Percentiles rank a stretch among this genome's conserved stretches.
These are phyloP conservation scores for Gonatopus flavifemur DNA, from an alignment of 1,140 invertebrate genomes.

Conservation along the genomic window DNA sequence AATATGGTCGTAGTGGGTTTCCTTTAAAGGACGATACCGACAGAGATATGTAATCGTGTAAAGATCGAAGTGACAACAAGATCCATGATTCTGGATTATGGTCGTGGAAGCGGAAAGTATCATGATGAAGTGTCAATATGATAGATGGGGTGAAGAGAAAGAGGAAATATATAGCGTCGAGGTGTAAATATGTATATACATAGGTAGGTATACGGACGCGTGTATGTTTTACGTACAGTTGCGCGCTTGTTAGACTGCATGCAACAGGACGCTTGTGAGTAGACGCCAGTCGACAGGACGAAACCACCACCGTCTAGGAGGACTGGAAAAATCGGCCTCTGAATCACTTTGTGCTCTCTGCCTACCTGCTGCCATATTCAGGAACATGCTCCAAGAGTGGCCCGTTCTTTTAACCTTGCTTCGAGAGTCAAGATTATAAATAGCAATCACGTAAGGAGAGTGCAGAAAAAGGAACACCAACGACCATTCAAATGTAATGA, in stretches of 20 bases:
- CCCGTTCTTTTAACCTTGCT: conserved; percentile 32
- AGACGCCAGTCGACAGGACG: conserved; percentile 31
- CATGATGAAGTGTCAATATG: too few species aligned
- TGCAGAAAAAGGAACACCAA: neutral
- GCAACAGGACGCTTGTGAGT: too few species aligned
- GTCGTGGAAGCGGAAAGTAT: conserved; percentile 6
- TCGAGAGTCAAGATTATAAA: conserved; percentile 49
- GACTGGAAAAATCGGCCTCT: conserved; percentile 45
- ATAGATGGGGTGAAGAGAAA: too few species aligned
- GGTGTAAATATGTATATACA: too few species aligned
- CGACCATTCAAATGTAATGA: too few species aligned
- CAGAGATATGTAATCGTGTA: conserved; percentile 20
- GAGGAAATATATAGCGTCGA: too few species aligned
- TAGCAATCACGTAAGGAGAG: conserved; percentile 23
- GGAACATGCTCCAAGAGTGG: conserved; percentile 45
- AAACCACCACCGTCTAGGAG: conserved; percentile 43
- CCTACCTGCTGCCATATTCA: conserved; percentile 53
- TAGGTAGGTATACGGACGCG: too few species aligned
- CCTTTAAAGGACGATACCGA: conserved; percentile 23
- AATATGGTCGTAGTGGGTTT: conserved; percentile 8
- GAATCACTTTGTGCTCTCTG: conserved; percentile 42
- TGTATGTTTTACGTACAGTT: too few species aligned
- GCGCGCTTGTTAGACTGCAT: too few species aligned
- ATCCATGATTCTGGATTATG: conserved; percentile 39
- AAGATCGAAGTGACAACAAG: conserved; percentile 43